Evolutionary conservation across 2,888 invertebrate genomes (phyloP).

Genomic region (Rhingia campestris): DNA sequence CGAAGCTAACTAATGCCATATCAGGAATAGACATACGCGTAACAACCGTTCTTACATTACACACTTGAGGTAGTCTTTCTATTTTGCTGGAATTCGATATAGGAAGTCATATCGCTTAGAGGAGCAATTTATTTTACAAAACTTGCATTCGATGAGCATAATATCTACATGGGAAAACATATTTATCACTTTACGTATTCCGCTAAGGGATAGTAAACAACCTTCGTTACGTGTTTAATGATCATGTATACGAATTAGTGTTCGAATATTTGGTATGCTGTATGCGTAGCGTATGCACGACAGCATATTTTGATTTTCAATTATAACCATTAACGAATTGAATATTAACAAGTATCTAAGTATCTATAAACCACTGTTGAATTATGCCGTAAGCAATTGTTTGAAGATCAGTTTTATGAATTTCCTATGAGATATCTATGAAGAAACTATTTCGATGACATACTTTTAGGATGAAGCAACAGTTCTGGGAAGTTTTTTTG

Average conservation of each 20-base stretch:
- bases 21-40: background rate
- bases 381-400: background rate
- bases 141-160: conserved; percentile 36
- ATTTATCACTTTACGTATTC: conserved; percentile 6
- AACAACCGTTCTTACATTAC: conserved; percentile 8
- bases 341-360: conserved; percentile 3
- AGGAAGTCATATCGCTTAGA: conserved; percentile 38
- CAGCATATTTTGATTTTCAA: background rate
- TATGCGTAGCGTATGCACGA: background rate
- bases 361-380: background rate
- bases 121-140: conserved; percentile 47
- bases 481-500: no score
- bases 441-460: background rate
- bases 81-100: conserved; percentile 9
- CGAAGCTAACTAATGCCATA: background rate
- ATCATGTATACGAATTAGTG: background rate
- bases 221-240: conserved; percentile 9
- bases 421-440: background rate
- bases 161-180: conserved; percentile 5
- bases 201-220: conserved; percentile 19
- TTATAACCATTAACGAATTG: conserved; percentile 6
- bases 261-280: background rate
- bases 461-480: conserved; percentile 15
- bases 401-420: background rate
- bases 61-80: background rate